Base-by-base conservation (phyloP, 2,797 vertebrate genomes). In the Karalla daura region DNA sequence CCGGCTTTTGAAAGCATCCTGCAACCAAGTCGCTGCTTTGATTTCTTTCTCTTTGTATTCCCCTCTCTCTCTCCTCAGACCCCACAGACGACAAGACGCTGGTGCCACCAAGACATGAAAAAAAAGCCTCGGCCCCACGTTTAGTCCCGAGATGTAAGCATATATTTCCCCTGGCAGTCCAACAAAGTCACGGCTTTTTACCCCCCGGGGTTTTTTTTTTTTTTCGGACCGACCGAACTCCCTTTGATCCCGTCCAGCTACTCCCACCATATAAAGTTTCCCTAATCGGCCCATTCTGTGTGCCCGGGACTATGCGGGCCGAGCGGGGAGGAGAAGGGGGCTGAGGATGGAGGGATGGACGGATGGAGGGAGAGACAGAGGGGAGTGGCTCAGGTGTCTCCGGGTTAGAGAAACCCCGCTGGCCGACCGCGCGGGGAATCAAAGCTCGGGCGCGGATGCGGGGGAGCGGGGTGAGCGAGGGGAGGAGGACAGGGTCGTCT, bases 401-500 rank as follows among this genome's bases (percentile, higher is more conserved):
- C 79, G 71, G 81, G 77, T 72, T 62, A 62, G 79, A 90, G 88
- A 91, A 92, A 91, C 88, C 86, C n/a, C 80, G 78, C 73, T 89
- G 86, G 91, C 86, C 14, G 50, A 84, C 83, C 76, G 36, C 11
- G 15, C 69, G 80, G 89, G 90, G 92, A 94, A 92, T 93, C 91
- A 92, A 93, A 91, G 88, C 90, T 86, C 36, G 47, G 81, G 86
- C 53, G 78, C 72, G 81, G 83, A 90, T 77, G 80, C 49, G 56
- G 77, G n/a, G 37, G 74, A 69, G 74, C 0, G 40, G 53, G 53
- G 78, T 46, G 73, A 60, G 74, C 53, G 71, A 71, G 84, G 72
- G 72, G 67, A 73, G 76, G 52, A 81, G 82, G 84, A 94, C 93
- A 94, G 92, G 90, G 89, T 89, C 59, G 85, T 84, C 91, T 93